Evolutionary conservation across 2,113 vertebrate species (phyloP).

Genomic region (Chlorodrepanis virens): DNA sequence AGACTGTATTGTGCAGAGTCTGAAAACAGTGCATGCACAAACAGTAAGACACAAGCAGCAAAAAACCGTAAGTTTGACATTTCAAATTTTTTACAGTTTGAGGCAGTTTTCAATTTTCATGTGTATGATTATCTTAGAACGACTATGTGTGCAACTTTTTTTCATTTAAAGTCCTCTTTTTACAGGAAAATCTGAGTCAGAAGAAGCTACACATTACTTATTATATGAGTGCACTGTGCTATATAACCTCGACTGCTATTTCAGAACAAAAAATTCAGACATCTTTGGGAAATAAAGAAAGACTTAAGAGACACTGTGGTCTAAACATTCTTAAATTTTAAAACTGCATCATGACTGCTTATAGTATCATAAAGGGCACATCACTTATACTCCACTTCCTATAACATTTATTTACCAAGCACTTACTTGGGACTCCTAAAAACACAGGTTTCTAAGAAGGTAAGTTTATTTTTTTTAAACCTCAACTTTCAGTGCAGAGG

Average conservation of each 20-base stretch:
- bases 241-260: neutral
- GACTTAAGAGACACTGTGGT: neutral
- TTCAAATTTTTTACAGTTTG: neutral
- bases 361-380: neutral
- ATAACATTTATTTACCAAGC: neutral
- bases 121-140: neutral
- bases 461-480: neutral
- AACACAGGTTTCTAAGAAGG: neutral
- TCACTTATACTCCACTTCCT: neutral
- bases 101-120: neutral
- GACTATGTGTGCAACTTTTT: rapidly evolving
- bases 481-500: neutral
- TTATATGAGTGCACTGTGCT: neutral
- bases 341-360: neutral
- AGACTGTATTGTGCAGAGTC: conserved; percentile 85
- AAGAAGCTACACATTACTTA: neutral
- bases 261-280: neutral
- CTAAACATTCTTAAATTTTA: neutral
- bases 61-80: neutral
- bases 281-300: neutral
- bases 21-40: neutral
- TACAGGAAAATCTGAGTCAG: neutral
- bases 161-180: neutral
- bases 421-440: neutral
- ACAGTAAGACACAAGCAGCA: neutral